A percentile compares a stretch with the other conserved stretches of the same genome.
Conservation (phyloP, 2,113 vertebrate species). For the Tichodroma muraria region DNA sequence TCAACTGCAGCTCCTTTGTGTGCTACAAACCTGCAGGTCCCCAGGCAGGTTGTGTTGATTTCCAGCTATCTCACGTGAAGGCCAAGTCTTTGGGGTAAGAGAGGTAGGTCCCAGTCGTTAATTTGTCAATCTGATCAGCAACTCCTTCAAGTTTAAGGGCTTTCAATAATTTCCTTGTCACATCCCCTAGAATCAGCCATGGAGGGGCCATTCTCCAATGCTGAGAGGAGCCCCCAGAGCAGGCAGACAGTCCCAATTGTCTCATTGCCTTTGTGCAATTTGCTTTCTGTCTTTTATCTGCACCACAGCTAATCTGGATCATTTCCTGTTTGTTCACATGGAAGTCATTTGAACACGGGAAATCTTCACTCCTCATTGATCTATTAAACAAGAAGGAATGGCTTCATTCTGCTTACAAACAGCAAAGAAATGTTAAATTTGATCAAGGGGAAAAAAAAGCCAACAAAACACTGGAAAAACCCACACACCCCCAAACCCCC, state of each 20-base stretch:
- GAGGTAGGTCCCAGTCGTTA: not conserved
- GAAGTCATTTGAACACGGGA: not conserved
- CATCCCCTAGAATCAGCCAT: not conserved
- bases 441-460: not conserved
- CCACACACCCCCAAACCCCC: no score
- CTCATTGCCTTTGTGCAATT: not conserved
- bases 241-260: not conserved
- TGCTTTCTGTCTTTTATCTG: not conserved
- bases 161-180: not conserved
- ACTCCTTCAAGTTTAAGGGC: not conserved
- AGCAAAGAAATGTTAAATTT: not conserved
- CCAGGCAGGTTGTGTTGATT: not conserved
- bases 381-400: not conserved
- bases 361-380: not conserved
- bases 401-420: not conserved
- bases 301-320: not conserved
- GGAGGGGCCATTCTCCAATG: not conserved
- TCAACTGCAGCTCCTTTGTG: not conserved
- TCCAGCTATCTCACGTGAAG: not conserved
- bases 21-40: not conserved
- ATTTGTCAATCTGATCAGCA: not conserved
- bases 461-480: not conserved
- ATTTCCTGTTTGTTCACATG: not conserved
- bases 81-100: not conserved
- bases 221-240: not conserved